Evolutionary conservation across 2,888 invertebrate genomes (phyloP).

Genomic region (Podotricha telesiphe): DNA sequence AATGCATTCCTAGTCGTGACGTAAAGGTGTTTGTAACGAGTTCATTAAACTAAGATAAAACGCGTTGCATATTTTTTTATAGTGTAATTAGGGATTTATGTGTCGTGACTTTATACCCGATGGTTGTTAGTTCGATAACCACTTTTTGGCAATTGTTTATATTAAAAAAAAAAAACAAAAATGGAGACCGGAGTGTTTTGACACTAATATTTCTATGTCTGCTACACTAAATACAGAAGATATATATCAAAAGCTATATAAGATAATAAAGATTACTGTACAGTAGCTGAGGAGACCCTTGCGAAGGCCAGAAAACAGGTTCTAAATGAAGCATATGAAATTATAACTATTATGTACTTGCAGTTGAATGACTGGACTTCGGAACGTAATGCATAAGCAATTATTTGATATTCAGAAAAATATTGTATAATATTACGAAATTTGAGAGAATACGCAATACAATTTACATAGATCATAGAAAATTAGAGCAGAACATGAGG

Average conservation of each 20-base stretch:
- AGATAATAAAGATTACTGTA: constrained; percentile 10
- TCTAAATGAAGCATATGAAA: constrained; percentile 54
- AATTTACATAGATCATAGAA: background rate
- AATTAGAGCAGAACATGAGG: no score
- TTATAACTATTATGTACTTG: constrained; percentile 60
- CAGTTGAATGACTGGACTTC: constrained; percentile 26
- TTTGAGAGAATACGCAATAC: background rate
- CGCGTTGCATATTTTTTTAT: background rate
- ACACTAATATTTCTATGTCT: background rate
- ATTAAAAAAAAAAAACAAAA: background rate
- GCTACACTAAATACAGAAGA: background rate
- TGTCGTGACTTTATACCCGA: no score
- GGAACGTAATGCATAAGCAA: constrained; percentile 15
- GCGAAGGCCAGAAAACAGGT: constrained; percentile 60
- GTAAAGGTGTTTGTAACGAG: constrained; percentile 18
- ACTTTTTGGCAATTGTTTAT: no score
- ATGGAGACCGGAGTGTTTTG: background rate
- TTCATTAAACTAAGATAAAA: constrained; percentile 15
- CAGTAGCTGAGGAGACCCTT: constrained; percentile 54
- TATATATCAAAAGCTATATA: background rate
- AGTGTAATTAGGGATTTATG: background rate
- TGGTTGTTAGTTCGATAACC: no score
- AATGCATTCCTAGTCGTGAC: constrained; percentile 23
- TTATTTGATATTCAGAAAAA: constrained; percentile 1
- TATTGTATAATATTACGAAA: background rate